Conservation (phyloP, 2,888 invertebrate genomes). For the Dryomyza anilis region DNA sequence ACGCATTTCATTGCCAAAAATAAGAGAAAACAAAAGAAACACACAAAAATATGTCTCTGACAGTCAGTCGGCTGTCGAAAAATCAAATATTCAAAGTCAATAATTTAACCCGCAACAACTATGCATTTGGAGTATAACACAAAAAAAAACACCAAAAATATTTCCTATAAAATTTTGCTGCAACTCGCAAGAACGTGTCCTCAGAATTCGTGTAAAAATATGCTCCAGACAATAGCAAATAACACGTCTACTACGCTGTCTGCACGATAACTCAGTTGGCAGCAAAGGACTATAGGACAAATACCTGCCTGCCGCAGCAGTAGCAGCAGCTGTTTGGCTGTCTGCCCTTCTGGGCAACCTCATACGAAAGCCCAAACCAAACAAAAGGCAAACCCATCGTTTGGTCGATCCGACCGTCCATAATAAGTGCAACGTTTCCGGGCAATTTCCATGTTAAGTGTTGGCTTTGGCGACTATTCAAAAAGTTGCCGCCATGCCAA, state of each 20-base stretch:
- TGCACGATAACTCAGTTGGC: conserved; percentile 25
- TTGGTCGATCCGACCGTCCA: neutral
- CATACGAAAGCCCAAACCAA: no score
- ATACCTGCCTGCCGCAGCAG: neutral
- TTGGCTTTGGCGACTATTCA: conserved; percentile 17
- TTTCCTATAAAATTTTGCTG: no score
- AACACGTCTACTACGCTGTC: conserved; percentile 19
- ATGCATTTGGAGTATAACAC: neutral
- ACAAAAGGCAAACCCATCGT: no score
- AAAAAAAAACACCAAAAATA: neutral
- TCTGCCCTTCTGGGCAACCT: no score
- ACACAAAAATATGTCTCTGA: neutral
- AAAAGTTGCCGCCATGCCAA: neutral
- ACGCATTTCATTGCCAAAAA: neutral
- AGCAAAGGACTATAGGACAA: no score
- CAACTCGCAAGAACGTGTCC: neutral
- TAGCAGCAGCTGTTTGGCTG: neutral
- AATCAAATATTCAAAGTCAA: conserved; percentile 26
- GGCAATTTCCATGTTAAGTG: conserved; percentile 24
- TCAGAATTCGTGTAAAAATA: neutral
- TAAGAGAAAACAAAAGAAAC: neutral
- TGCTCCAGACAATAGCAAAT: conserved; percentile 11
- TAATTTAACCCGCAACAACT: conserved; percentile 14
- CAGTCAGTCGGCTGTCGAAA: neutral
- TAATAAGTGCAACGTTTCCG: conserved; percentile 20